Percentiles rank a stretch among this genome's conserved stretches.
Conservation (phyloP, 1,140 invertebrate species). For the Aphelenchoides fujianensis region DNA sequence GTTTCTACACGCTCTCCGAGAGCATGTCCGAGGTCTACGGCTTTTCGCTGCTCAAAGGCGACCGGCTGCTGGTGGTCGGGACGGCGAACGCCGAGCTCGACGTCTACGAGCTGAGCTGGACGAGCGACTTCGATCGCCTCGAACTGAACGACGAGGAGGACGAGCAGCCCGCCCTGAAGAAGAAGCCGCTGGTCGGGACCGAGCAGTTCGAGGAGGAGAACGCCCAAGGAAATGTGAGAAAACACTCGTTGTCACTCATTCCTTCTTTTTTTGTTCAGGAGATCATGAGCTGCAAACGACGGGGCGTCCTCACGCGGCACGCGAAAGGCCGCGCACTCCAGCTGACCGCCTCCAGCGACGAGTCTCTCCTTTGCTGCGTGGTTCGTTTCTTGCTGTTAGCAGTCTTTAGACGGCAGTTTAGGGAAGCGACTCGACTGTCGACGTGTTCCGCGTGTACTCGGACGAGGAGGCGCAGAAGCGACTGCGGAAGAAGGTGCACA, state of each 20-base stretch:
- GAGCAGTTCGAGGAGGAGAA: conserved; percentile 61
- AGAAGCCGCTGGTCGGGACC: conserved; percentile 30
- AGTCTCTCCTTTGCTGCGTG: conserved; percentile 75
- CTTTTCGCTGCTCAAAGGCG: conserved; percentile 68
- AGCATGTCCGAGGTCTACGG: conserved; percentile 74
- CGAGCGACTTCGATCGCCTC: conserved; percentile 31
- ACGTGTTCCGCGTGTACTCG: conserved; percentile 77
- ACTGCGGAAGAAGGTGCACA: conserved; percentile 57
- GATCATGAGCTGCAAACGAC: conserved; percentile 73
- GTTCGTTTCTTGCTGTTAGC: conserved; percentile 56
- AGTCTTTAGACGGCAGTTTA: conserved; percentile 43
- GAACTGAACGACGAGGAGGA: conserved; percentile 65
- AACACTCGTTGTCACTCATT: conserved; percentile 15
- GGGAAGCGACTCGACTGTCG: conserved; percentile 76
- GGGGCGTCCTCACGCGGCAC: conserved; percentile 74
- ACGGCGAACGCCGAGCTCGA: conserved; percentile 77
- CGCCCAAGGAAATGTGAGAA: conserved; percentile 54
- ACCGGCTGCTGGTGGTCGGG: conserved; percentile 76
- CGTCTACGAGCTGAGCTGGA: conserved; percentile 72
- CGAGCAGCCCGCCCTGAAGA: conserved; percentile 49
- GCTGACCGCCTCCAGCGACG: conserved; percentile 65
- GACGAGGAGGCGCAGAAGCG: conserved; percentile 72
- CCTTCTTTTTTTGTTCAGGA: conserved; percentile 64
- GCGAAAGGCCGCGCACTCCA: conserved; percentile 70
- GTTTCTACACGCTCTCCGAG: conserved; percentile 81